These are phyloP conservation scores for Petrocephalus sullivani DNA, from an alignment of 2,797 vertebrate genomes.

Conservation along the genomic window DNA sequence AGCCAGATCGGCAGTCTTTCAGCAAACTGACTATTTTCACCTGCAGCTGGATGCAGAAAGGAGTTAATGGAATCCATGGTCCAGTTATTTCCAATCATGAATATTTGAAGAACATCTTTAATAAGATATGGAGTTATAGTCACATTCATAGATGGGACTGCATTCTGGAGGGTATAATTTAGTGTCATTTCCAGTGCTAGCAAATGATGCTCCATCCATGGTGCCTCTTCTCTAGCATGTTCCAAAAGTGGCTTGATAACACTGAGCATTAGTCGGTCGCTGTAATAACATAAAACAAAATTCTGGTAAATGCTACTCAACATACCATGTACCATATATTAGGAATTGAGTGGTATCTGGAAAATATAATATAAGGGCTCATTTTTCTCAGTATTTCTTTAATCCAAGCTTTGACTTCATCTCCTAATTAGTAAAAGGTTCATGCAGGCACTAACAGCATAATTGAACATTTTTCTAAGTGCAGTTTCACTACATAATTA, in stretches of 20 bases:
- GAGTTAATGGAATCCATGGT: conserved; percentile 37
- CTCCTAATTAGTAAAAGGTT: neutral
- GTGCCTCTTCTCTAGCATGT: conserved; percentile 33
- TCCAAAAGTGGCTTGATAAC: conserved; percentile 35
- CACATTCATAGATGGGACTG: conserved; percentile 29
- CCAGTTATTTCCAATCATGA: conserved; percentile 51
- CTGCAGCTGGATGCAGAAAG: conserved; percentile 32
- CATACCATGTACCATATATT: neutral
- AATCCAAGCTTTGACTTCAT: neutral
- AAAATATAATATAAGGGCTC: neutral
- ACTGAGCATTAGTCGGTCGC: conserved; percentile 40
- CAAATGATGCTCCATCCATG: conserved; percentile 32
- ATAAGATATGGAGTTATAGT: conserved; percentile 36
- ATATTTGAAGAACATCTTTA: conserved; percentile 41
- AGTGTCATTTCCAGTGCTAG: conserved; percentile 40
- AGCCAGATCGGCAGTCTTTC: conserved; percentile 37
- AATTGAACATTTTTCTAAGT: neutral
- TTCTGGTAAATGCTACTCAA: neutral
- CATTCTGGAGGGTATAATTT: conserved; percentile 45
- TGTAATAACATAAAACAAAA: conserved; percentile 41
- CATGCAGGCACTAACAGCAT: neutral
- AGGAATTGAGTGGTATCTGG: neutral
- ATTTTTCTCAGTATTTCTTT: neutral
- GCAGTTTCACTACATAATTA: neutral
- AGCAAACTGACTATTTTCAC: conserved; percentile 18